A percentile compares a stretch with the other conserved stretches of the same genome.
phyloP scores from a whole-genome alignment of 2,113 vertebrate species.

The Solea solea region DNA sequence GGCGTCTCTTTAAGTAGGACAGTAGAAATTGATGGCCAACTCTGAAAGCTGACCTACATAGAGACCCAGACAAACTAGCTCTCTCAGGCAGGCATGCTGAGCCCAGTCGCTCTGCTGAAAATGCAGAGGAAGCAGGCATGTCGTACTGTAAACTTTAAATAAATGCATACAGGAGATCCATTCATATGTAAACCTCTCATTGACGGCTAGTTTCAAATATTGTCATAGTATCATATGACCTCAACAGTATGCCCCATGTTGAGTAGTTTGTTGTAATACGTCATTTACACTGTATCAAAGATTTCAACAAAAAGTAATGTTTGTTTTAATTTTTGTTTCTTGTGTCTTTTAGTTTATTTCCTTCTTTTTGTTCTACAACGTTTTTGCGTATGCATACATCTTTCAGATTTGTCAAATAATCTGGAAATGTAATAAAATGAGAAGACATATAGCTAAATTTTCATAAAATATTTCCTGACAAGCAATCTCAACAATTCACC shows the following conservation, averaged over 20 bases:
- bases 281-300: too few relatives aligned
- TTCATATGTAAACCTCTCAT: not conserved
- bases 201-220: not conserved
- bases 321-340: not conserved
- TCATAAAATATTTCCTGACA: too few relatives aligned
- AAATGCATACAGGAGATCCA: conserved; percentile 17
- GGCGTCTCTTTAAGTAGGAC: conserved; percentile 81
- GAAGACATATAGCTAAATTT: not conserved
- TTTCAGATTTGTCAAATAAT: conserved; percentile 1
- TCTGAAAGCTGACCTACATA: conserved; percentile 85
- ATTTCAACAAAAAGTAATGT: not conserved
- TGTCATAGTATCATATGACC: not conserved
- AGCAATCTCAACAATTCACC: conserved; percentile 12
- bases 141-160: conserved; percentile 51
- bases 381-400: conserved; percentile 10
- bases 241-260: not conserved
- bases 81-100: conserved; percentile 69
- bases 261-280: not conserved
- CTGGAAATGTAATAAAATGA: conserved; percentile 16
- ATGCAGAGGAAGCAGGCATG: conserved; percentile 61
- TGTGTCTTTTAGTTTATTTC: not conserved
- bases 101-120: conserved; percentile 66
- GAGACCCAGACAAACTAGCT: conserved; percentile 81
- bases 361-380: too few relatives aligned
- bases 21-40: conserved; percentile 83